A percentile compares a stretch with the other conserved stretches of the same genome.
These are phyloP conservation scores for Strigops habroptila DNA, from an alignment of 2,113 vertebrate genomes.

Conservation along the genomic window DNA sequence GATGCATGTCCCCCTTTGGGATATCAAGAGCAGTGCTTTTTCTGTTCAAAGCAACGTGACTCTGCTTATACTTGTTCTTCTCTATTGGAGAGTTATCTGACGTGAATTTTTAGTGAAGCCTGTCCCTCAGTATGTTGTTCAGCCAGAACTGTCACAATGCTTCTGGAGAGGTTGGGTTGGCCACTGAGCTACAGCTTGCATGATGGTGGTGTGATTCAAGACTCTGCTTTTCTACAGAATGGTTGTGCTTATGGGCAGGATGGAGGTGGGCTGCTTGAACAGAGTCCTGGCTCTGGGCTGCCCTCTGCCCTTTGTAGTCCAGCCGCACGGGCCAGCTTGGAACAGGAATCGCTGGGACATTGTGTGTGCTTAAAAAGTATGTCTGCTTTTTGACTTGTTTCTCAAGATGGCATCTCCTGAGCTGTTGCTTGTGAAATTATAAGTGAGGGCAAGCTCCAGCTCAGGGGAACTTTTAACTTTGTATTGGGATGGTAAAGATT, in stretches of 20 bases:
- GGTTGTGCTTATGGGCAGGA: background rate
- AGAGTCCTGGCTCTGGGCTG: background rate
- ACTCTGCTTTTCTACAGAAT: background rate
- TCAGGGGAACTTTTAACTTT: background rate
- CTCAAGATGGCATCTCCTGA: background rate
- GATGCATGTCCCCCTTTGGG: background rate
- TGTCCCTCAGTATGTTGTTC: background rate
- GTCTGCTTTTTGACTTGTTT: background rate
- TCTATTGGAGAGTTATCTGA: background rate
- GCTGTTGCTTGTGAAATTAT: background rate
- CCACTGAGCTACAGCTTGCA: fast-evolving
- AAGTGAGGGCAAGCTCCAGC: background rate
- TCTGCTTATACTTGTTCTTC: background rate
- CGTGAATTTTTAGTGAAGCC: background rate
- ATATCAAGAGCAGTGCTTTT: background rate
- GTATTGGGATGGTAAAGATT: background rate
- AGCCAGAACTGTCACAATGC: background rate
- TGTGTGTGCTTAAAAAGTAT: fast-evolving
- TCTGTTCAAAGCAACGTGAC: background rate
- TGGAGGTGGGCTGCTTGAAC: background rate
- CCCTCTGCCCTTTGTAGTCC: background rate
- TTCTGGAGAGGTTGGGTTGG: background rate
- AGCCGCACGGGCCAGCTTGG: background rate
- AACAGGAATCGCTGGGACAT: background rate
- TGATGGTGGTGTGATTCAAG: background rate